Conservation (phyloP, 2,888 invertebrate genomes). For the Gnatocerus cornutus region DNA sequence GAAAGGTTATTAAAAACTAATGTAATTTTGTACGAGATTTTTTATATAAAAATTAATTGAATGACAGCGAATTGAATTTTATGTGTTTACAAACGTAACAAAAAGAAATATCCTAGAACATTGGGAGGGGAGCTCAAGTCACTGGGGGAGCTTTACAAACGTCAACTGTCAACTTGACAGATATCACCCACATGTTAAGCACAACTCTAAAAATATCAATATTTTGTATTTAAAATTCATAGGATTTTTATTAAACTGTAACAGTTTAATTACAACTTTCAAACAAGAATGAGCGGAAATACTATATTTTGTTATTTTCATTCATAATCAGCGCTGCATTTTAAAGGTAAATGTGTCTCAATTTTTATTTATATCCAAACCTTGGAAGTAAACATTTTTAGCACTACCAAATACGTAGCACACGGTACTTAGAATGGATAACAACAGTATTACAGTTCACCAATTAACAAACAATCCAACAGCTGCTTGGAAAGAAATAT, state of each 20-base stretch:
- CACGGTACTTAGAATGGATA: constrained; percentile 41
- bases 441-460: constrained; percentile 70
- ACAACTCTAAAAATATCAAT: no score
- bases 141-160: no score
- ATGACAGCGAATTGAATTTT: not conserved
- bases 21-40: not conserved
- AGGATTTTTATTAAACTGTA: no score
- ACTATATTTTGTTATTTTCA: no score
- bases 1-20: constrained; percentile 71
- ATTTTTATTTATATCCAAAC: constrained; percentile 24
- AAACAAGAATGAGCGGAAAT: no score
- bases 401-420: constrained; percentile 9
- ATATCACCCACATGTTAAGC: constrained; percentile 2
- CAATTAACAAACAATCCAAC: constrained; percentile 80
- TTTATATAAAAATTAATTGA: not conserved
- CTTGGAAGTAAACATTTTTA: constrained; percentile 6
- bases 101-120: not conserved
- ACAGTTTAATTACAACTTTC: no score
- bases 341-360: not conserved
- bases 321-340: not conserved
- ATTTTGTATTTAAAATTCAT: no score
- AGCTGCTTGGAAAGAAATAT: constrained; percentile 81
- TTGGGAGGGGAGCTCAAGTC: no score
- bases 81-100: not conserved
- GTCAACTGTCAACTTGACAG: not conserved